Evolutionary conservation across 2,888 invertebrate genomes (phyloP).

Genomic region (Blastobasis lacticolella): DNA sequence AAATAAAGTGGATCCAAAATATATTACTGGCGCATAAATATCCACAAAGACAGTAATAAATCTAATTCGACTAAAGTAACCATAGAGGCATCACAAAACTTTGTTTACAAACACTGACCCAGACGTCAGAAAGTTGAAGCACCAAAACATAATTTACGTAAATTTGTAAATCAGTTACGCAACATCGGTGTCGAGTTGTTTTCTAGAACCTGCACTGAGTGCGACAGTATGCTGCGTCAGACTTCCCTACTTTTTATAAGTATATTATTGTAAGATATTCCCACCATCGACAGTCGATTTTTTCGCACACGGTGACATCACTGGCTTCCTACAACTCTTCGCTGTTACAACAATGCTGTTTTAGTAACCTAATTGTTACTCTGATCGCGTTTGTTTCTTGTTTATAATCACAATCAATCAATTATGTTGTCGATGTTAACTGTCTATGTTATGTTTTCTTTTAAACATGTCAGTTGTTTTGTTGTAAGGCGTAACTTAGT

Average conservation of each 20-base stretch:
- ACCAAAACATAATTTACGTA: conserved; percentile 15
- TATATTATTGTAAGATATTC: conserved; percentile 36
- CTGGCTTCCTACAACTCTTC: conserved; percentile 26
- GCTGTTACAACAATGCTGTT: neutral
- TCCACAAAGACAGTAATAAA: too few species aligned
- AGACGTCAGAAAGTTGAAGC: too few species aligned
- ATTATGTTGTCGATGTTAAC: too few species aligned
- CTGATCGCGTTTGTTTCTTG: neutral
- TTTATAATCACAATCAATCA: too few species aligned
- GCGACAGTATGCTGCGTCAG: conserved; percentile 17
- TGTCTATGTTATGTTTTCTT: too few species aligned
- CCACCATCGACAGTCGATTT: conserved; percentile 30
- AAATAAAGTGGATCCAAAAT: too few species aligned
- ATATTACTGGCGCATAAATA: too few species aligned
- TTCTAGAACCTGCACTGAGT: conserved; percentile 3
- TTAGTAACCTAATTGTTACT: conserved; percentile 6
- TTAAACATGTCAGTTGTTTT: too few species aligned
- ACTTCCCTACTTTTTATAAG: conserved; percentile 43
- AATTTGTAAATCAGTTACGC: neutral
- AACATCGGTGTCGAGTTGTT: conserved; percentile 8
- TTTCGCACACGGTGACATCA: conserved; percentile 24
- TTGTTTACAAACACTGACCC: too few species aligned
- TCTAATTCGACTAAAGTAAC: too few species aligned
- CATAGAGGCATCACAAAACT: too few species aligned
- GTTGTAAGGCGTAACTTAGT: too few species aligned